These are phyloP conservation scores for Drosophila sordidula DNA, from an alignment of 2,888 invertebrate species.

Conservation along the genomic window DNA sequence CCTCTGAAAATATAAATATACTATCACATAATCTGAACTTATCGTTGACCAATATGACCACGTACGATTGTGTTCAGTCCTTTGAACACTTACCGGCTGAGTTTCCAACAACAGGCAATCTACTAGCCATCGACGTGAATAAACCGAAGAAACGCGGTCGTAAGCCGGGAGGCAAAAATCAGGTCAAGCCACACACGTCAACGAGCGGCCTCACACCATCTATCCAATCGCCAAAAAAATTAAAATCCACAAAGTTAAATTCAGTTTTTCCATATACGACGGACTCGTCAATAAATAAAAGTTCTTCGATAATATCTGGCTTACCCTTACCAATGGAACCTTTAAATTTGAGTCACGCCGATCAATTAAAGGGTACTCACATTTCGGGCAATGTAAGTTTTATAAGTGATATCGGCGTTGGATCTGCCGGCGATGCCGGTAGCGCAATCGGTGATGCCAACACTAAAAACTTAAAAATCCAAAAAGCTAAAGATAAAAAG, in stretches of 20 bases:
- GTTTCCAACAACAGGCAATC: constrained; percentile 7
- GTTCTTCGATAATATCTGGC: neutral
- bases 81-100: constrained; percentile 1
- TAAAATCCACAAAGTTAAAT: constrained; percentile 20
- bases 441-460: neutral
- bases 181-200: constrained; percentile 40
- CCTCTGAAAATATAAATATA: constrained; percentile 10
- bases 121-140: constrained; percentile 22
- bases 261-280: constrained; percentile 1
- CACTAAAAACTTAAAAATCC: constrained; percentile 9
- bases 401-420: neutral
- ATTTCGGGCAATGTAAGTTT: neutral
- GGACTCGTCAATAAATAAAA: neutral
- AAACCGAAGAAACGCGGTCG: constrained; percentile 83
- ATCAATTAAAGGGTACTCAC: constrained; percentile 24
- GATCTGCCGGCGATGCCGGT: neutral
- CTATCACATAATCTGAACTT: constrained; percentile 1
- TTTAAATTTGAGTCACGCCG: constrained; percentile 45
- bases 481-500: constrained; percentile 67
- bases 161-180: constrained; percentile 83
- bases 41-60: constrained; percentile 4
- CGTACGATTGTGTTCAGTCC: constrained; percentile 7
- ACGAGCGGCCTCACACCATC: constrained; percentile 5
- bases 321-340: constrained; percentile 42
- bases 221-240: constrained; percentile 26